Percentiles rank a stretch among this genome's conserved stretches.
Conservation (phyloP, 1,140 invertebrate genomes). For the Drosophila mojavensis region DNA sequence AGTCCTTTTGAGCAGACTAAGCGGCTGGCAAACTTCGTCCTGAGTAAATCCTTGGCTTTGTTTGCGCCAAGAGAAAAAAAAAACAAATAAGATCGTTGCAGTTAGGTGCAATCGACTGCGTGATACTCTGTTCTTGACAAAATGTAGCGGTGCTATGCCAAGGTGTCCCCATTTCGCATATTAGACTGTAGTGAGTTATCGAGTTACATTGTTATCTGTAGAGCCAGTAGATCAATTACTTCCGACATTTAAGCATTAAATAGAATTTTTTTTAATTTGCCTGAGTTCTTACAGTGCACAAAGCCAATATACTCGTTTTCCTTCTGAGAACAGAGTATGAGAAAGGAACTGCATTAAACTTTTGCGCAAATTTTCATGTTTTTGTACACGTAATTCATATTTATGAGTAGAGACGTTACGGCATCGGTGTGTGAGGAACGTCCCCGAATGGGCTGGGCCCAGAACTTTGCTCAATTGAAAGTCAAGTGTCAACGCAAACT, state of each 20-base stretch:
- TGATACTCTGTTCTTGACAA: too few relatives aligned
- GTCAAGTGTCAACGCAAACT: conserved; percentile 80
- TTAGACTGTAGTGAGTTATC: too few relatives aligned
- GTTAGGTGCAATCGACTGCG: too few relatives aligned
- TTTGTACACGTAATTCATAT: conserved; percentile 71
- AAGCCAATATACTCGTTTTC: too few relatives aligned
- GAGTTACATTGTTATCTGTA: too few relatives aligned
- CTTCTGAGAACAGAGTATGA: neutral
- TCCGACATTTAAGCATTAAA: too few relatives aligned
- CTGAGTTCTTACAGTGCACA: too few relatives aligned
- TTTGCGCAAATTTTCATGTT: conserved; percentile 58
- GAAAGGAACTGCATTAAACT: conserved; percentile 72
- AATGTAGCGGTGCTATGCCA: too few relatives aligned
- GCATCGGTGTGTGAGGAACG: neutral
- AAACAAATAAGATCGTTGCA: too few relatives aligned
- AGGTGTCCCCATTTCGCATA: too few relatives aligned
- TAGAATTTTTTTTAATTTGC: too few relatives aligned
- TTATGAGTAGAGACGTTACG: conserved; percentile 55
- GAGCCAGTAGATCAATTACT: too few relatives aligned
- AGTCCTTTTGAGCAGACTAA: conserved; percentile 20
- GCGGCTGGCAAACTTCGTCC: conserved; percentile 52
- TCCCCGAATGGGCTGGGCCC: neutral
- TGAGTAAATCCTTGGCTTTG: conserved; percentile 42
- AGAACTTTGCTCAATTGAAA: conserved; percentile 73
- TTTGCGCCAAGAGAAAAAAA: conserved; percentile 16